Conservation (phyloP, 2,797 vertebrate genomes). For the Adrianichthys oophorus region DNA sequence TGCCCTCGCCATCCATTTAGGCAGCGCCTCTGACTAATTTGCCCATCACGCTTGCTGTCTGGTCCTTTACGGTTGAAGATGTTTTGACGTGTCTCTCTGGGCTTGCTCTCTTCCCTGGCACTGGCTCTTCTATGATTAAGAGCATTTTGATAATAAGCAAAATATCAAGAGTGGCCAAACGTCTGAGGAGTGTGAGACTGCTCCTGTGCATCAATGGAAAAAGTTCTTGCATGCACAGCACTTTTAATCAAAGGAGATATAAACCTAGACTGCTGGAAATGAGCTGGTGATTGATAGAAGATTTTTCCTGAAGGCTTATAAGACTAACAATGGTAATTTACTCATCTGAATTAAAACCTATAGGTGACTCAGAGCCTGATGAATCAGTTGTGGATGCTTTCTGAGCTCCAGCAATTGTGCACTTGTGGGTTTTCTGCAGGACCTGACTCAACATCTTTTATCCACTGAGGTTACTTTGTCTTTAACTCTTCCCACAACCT, state of each 20-base stretch:
- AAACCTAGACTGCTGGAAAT: slow-evolving; percentile 61
- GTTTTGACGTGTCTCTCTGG: slow-evolving; percentile 79
- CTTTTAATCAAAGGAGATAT: slow-evolving; percentile 69
- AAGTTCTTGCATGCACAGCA: slow-evolving; percentile 64
- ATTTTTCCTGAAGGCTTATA: slow-evolving; percentile 51
- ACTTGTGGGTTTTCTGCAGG: slow-evolving; percentile 48
- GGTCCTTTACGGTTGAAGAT: slow-evolving; percentile 79
- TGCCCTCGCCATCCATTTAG: slow-evolving; percentile 76
- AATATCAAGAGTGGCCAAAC: slow-evolving; percentile 71
- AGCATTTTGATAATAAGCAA: slow-evolving; percentile 78
- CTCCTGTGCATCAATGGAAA: slow-evolving; percentile 63
- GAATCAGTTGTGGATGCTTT: too few relatives aligned
- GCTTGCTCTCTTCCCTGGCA: slow-evolving; percentile 74
- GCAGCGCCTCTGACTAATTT: slow-evolving; percentile 79
- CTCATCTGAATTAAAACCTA: too few relatives aligned
- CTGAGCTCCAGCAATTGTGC: slow-evolving; percentile 40
- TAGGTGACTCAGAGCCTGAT: too few relatives aligned
- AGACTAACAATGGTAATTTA: slow-evolving; percentile 28
- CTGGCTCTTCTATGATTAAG: slow-evolving; percentile 77
- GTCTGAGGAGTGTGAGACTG: slow-evolving; percentile 61
- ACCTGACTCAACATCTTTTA: slow-evolving; percentile 38
- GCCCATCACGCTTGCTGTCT: slow-evolving; percentile 79
- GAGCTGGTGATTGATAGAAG: slow-evolving; percentile 55
- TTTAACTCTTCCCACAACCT: slow-evolving; percentile 73
- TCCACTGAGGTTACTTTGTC: slow-evolving; percentile 61